Evolutionary conservation across 2,113 vertebrate species (phyloP), one percentile per base, ranked within the genome.

Genomic region (Tretioscincus oriximinensis): DNA sequence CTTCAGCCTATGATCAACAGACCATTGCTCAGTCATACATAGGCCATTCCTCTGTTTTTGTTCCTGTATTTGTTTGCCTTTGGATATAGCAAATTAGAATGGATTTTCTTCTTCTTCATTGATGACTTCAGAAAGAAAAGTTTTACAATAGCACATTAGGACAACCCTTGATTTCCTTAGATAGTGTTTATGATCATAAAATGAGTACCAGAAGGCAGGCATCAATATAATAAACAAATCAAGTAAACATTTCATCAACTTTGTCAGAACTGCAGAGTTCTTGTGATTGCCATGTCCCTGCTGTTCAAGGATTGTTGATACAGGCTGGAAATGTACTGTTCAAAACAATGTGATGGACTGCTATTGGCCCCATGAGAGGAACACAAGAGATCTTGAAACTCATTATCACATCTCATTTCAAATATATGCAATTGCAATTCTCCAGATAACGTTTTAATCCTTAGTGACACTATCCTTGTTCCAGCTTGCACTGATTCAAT

Each of bases 391-490:
- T 86, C 31, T 68, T 24, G 76, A 84, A 79, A 75, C 58, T 72
- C 64, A 24, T 84, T 65, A 66, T 51, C 85, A 45, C 14, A 41
- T 75, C 58, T 80, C 72, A 84, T 67, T 82, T 51, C 47, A n/a
- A 60, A 70, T 31, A 31, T 4, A 9, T 45, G 22, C 70, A 22
- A 81, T 76, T 5, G 35, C 20, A 20, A 1, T 47, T 81, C 84
- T 82, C 68, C 75, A 28, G 76, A 77, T 24, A 70, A 41, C 26
- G 45, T 31, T 9, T 45, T 72, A 66, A 54, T 26, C 63, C 60
- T 54, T n/a, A 49, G 12, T 60, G 82, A 28, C n/a, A 72, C 9
- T 2, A 45, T 75, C 58, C 73, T 64, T 76, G 73, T 41, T 76
- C 66, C 35, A 21, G 45, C 73, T 51, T 75, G 64, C 45, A 70